A percentile compares a stretch with the other conserved stretches of the same genome.
Evolutionary conservation across 2,113 vertebrate species (phyloP).

Genomic region (Hypanus sabinus): DNA sequence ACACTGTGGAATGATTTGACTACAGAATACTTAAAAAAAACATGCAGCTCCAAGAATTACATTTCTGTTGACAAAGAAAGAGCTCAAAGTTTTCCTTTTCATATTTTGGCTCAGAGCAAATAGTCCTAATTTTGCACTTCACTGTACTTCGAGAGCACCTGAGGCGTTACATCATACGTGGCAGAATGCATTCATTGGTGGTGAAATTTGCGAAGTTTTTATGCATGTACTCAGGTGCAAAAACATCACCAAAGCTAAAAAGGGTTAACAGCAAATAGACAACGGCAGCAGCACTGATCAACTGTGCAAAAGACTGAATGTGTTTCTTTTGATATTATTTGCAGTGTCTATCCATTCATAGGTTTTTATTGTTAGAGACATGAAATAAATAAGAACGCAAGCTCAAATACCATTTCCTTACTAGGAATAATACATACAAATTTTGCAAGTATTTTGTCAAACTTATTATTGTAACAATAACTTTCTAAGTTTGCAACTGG

Average conservation of each 20-base stretch:
- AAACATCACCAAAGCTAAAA: neutral
- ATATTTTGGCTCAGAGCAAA: neutral
- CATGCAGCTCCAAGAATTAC: neutral
- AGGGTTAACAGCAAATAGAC: neutral
- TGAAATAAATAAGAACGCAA: neutral
- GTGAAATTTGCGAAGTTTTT: neutral
- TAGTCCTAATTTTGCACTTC: neutral
- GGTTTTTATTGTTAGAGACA: neutral
- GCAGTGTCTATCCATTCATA: neutral
- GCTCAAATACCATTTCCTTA: neutral
- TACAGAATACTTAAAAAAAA: neutral
- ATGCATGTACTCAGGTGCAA: neutral
- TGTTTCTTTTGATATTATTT: neutral
- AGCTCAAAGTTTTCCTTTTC: neutral
- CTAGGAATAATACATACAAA: neutral
- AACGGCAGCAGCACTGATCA: neutral
- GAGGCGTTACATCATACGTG: too few species aligned
- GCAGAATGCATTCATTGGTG: neutral
- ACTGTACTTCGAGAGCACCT: neutral
- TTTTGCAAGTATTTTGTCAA: neutral
- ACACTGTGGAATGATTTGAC: neutral
- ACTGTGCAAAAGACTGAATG: neutral
- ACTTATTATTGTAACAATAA: neutral
- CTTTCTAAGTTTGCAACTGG: neutral
- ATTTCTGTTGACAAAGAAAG: neutral